These are phyloP conservation scores for Brachionus plicatilis DNA, from an alignment of 1,140 invertebrate species.

Conservation along the genomic window DNA sequence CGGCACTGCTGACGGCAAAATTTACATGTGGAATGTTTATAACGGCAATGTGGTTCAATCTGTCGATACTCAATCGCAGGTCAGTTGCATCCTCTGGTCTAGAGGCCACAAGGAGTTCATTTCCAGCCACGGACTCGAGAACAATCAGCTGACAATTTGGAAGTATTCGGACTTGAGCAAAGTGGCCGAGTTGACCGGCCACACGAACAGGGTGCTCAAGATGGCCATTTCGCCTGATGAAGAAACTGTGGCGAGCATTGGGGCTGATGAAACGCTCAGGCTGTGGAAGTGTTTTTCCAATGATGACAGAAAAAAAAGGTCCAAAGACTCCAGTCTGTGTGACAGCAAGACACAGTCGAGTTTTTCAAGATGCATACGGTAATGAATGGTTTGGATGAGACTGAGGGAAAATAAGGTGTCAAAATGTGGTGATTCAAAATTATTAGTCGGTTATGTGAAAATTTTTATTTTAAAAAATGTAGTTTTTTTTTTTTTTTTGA, in stretches of 20 bases:
- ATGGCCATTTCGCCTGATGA: slow-evolving; percentile 88
- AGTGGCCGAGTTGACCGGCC: slow-evolving; percentile 65
- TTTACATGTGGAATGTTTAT: slow-evolving; percentile 79
- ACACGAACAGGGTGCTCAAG: slow-evolving; percentile 80
- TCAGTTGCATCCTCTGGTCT: slow-evolving; percentile 85
- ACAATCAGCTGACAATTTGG: slow-evolving; percentile 92
- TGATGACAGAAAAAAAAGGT: background rate
- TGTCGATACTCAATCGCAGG: slow-evolving; percentile 57
- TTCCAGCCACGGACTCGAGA: slow-evolving; percentile 87
- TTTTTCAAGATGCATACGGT: slow-evolving; percentile 1
- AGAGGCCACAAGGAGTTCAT: slow-evolving; percentile 86
- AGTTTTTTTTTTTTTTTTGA: no score
- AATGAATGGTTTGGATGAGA: background rate
- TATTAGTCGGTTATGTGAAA: no score
- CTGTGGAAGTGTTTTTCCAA: slow-evolving; percentile 84
- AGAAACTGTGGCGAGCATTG: slow-evolving; percentile 82
- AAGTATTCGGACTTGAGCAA: slow-evolving; percentile 82
- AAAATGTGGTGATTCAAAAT: background rate
- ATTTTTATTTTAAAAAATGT: no score
- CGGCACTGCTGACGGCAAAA: slow-evolving; percentile 80
- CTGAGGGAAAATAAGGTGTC: background rate
- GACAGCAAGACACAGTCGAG: background rate
- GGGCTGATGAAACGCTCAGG: slow-evolving; percentile 87
- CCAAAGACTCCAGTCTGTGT: slow-evolving; percentile 28
- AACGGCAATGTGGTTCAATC: slow-evolving; percentile 59